Evolutionary conservation across 2,113 vertebrate genomes (phyloP).

Genomic region (Ptyas mucosa): DNA sequence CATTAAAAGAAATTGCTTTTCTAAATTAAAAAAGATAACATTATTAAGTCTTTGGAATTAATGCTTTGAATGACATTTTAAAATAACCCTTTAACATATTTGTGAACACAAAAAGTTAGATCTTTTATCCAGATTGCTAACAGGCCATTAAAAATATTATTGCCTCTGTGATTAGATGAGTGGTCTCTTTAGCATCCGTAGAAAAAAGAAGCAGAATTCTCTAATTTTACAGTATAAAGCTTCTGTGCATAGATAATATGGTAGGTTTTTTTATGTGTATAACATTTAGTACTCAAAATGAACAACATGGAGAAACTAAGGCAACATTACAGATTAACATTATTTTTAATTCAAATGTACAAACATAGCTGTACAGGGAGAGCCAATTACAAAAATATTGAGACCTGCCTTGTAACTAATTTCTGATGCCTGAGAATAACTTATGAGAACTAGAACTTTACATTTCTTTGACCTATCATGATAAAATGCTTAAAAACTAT

Average conservation of each 20-base stretch:
- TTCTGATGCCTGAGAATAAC: neutral
- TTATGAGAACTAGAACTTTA: neutral
- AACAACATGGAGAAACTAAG: neutral
- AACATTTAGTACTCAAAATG: constrained; percentile 9
- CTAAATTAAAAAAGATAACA: constrained; percentile 40
- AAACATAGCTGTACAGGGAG: neutral
- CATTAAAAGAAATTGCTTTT: constrained; percentile 45
- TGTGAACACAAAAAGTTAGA: constrained; percentile 34
- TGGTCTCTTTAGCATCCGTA: constrained; percentile 40
- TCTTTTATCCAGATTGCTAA: constrained; percentile 48
- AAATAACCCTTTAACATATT: constrained; percentile 25
- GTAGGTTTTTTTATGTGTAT: constrained; percentile 10
- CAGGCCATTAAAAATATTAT: constrained; percentile 47
- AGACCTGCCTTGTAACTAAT: neutral
- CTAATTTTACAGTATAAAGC: constrained; percentile 32
- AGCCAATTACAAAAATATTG: neutral
- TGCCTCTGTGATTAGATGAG: constrained; percentile 23
- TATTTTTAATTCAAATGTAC: neutral
- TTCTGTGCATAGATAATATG: constrained; percentile 34
- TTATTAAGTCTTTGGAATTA: constrained; percentile 57
- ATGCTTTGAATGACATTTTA: constrained; percentile 36
- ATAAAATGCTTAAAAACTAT: neutral
- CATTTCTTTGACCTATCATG: neutral
- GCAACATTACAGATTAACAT: neutral
- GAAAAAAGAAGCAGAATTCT: constrained; percentile 10